Evolutionary conservation across 2,113 vertebrate genomes (phyloP).

Genomic region (Alectura lathami): DNA sequence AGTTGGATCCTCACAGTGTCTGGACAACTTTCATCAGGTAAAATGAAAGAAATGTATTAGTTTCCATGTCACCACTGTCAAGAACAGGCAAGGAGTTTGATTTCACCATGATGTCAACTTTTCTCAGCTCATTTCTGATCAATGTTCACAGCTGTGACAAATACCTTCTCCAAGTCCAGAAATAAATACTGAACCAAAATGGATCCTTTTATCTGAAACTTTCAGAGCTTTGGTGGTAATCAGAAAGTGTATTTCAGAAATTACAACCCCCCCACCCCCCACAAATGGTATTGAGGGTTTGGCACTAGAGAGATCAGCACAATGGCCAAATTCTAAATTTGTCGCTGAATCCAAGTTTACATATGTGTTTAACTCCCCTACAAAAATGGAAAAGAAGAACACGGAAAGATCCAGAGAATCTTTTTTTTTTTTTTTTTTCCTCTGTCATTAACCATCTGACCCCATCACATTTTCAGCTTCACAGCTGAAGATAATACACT

Average conservation of each 20-base stretch:
- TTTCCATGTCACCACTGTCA: neutral
- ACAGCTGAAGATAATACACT: neutral
- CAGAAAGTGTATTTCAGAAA: neutral
- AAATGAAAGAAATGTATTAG: neutral
- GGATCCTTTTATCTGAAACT: neutral
- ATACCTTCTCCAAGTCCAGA: neutral
- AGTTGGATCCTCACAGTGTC: neutral
- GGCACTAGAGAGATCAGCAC: neutral
- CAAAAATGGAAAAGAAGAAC: neutral
- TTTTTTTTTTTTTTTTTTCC: neutral
- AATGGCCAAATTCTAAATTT: neutral
- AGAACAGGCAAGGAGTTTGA: constrained; percentile 15
- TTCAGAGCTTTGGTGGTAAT: neutral
- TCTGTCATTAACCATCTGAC: neutral
- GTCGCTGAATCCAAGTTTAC: neutral
- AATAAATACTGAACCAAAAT: neutral
- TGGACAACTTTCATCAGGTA: neutral
- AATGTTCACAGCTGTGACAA: neutral
- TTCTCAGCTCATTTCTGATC: neutral
- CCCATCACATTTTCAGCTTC: neutral
- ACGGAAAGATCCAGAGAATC: neutral
- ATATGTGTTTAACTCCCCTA: neutral
- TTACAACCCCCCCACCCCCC: too few species aligned
- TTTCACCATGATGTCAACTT: constrained; percentile 14
- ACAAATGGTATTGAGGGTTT: neutral